These are phyloP conservation scores for Caerostris extrusa DNA, from an alignment of 1,140 invertebrate genomes.

Conservation along the genomic window DNA sequence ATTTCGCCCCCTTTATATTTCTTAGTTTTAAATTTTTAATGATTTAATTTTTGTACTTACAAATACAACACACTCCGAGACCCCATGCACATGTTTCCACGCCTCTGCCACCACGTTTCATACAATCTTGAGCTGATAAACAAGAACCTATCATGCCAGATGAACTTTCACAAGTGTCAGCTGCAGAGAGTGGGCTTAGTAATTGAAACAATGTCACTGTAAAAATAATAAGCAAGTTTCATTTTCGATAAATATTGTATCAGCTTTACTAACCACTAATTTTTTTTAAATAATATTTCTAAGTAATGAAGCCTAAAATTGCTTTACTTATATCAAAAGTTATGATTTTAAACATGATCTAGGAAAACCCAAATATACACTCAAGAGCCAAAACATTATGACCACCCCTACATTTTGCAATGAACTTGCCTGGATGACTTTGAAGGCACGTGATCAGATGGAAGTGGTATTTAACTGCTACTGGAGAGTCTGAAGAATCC, in stretches of 20 bases:
- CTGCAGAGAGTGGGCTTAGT: not conserved
- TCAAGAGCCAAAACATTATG: no score
- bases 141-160: constrained; percentile 67
- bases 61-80: constrained; percentile 61
- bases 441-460: no score
- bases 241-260: not conserved
- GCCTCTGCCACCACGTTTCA: constrained; percentile 43
- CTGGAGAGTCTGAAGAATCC: no score
- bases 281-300: no score
- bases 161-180: constrained; percentile 48
- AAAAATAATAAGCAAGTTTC: not conserved
- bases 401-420: no score
- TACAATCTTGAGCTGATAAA: constrained; percentile 64
- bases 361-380: no score
- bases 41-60: constrained; percentile 24
- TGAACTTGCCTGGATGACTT: no score
- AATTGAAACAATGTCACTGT: constrained; percentile 54
- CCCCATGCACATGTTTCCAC: constrained; percentile 66
- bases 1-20: not conserved
- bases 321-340: no score
- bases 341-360: no score
- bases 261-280: no score
- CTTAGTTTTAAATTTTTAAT: not conserved
- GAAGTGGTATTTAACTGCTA: no score
- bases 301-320: no score